Evolutionary conservation across 2,888 invertebrate species (phyloP).

Genomic region (Monopis laevigella): DNA sequence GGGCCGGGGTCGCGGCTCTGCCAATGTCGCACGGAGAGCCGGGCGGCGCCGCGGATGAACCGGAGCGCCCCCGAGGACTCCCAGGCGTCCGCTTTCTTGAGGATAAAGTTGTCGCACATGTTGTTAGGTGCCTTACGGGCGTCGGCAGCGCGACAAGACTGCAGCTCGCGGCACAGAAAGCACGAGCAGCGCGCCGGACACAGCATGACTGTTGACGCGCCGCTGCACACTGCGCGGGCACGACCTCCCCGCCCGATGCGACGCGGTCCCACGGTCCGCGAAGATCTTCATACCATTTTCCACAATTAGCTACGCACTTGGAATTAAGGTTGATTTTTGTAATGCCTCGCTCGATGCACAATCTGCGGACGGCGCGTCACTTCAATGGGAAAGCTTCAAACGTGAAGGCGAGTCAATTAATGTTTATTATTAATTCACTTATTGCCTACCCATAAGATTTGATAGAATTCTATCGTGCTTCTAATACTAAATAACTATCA

Average conservation of each 20-base stretch:
- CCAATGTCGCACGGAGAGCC: slow-evolving; percentile 64
- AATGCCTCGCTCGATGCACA: too few species aligned
- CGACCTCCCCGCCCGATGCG: slow-evolving; percentile 20
- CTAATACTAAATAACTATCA: too few species aligned
- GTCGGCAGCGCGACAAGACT: slow-evolving; percentile 67
- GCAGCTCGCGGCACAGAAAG: slow-evolving; percentile 78
- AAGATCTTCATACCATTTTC: too few species aligned
- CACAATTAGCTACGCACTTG: too few species aligned
- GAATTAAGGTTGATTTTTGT: too few species aligned
- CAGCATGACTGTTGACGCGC: slow-evolving; percentile 67
- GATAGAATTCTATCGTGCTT: too few species aligned
- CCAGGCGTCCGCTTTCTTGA: slow-evolving; percentile 63
- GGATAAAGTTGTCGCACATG: slow-evolving; percentile 64
- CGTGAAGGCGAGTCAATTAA: too few species aligned
- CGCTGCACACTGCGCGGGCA: slow-evolving; percentile 30
- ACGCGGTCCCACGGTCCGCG: slow-evolving; percentile 28
- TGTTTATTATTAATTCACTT: too few species aligned
- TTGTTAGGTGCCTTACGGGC: slow-evolving; percentile 49
- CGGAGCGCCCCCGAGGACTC: slow-evolving; percentile 44
- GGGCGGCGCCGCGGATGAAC: slow-evolving; percentile 55
- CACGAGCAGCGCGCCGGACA: slow-evolving; percentile 79
- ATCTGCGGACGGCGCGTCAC: too few species aligned
- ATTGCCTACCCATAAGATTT: too few species aligned
- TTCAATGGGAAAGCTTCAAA: too few species aligned
- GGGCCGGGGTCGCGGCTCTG: slow-evolving; percentile 55